phyloP scores from a whole-genome alignment of 53 echinoderm and acorn worm species.

The Arbacia lixula region DNA sequence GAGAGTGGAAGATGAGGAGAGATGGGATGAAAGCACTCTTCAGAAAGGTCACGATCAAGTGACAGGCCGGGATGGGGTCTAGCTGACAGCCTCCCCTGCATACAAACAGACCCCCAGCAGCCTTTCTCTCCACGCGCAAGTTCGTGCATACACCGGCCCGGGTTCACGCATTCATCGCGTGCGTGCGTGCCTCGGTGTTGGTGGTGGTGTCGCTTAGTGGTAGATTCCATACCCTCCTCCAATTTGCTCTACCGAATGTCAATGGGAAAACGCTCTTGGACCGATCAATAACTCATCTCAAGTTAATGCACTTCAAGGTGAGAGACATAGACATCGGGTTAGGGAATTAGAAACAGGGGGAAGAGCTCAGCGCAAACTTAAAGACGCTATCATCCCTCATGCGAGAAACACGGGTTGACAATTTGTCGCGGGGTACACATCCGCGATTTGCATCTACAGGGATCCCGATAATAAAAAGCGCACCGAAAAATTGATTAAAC shows the following conservation, averaged over 20 bases:
- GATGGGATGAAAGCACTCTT: conserved; percentile 9
- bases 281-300: conserved; percentile 44
- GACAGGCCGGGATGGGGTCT: not conserved
- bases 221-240: conserved; percentile 7
- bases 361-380: conserved; percentile 8
- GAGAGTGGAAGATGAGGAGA: not conserved
- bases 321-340: conserved; percentile 27
- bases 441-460: conserved; percentile 3
- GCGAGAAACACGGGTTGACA: conserved; percentile 1
- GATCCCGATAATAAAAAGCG: conserved; percentile 14
- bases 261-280: conserved; percentile 26
- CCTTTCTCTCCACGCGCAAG: conserved; percentile 3
- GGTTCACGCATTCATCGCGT: conserved; percentile 5
- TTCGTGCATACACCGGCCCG: not conserved
- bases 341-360: conserved; percentile 32
- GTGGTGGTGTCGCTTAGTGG: not conserved
- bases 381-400: not conserved
- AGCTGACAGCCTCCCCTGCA: not conserved
- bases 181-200: not conserved
- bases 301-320: conserved; percentile 47
- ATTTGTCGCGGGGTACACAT: conserved; percentile 9
- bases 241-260: conserved; percentile 43
- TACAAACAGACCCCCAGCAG: conserved; percentile 11
- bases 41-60: conserved; percentile 40
- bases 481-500: conserved; percentile 33